A percentile compares a stretch with the other conserved stretches of the same genome.
Evolutionary conservation across 2,113 vertebrate species (phyloP).

Genomic region (Capra hircus): DNA sequence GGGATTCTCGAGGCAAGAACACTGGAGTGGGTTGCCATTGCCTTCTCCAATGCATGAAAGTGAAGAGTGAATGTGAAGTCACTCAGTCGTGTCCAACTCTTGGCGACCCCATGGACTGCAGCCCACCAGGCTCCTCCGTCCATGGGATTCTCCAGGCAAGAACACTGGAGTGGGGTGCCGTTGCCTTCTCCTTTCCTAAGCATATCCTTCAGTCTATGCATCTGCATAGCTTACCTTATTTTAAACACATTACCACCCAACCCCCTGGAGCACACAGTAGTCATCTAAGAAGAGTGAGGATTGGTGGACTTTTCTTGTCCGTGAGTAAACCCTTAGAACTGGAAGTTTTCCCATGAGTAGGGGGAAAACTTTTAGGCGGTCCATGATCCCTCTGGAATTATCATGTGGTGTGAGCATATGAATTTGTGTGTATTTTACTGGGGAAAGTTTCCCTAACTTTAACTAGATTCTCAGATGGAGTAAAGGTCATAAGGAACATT

Average conservation of each 20-base stretch:
- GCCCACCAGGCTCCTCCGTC: too few relatives aligned
- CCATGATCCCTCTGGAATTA: not conserved
- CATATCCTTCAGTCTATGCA: not conserved
- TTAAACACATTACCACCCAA: not conserved
- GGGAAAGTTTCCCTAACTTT: not conserved
- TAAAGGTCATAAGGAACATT: not conserved
- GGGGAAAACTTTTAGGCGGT: not conserved
- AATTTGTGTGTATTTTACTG: not conserved
- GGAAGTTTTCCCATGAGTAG: not conserved
- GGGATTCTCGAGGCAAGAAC: not conserved
- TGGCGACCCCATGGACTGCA: fast-evolving
- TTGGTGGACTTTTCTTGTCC: not conserved
- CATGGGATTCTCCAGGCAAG: too few relatives aligned
- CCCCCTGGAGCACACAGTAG: too few relatives aligned
- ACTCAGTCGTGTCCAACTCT: fast-evolving
- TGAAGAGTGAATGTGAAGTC: too few relatives aligned
- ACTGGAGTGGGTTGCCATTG: not conserved
- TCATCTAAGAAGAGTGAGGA: not conserved
- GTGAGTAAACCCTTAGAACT: not conserved
- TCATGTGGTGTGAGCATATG: not conserved
- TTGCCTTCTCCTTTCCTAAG: not conserved
- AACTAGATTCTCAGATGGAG: not conserved
- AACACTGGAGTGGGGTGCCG: too few relatives aligned
- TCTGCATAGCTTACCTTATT: not conserved
- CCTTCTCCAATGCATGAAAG: too few relatives aligned